Percentiles rank a stretch among this genome's conserved stretches.
phyloP scores from a whole-genome alignment of 2,888 invertebrate genomes.

The Dynastes tityus region DNA sequence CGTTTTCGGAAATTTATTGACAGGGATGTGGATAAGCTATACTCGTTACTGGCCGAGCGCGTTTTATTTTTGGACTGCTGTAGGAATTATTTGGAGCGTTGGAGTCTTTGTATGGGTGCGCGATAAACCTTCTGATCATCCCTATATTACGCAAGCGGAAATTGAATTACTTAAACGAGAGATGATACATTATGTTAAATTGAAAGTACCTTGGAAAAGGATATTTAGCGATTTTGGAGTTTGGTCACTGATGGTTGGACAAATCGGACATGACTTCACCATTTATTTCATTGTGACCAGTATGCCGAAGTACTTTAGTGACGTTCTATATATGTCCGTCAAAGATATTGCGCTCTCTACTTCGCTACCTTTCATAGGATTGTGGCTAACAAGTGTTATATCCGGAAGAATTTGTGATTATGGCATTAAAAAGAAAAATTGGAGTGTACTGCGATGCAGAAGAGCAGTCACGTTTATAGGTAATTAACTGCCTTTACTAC shows the following conservation, averaged over 20 bases:
- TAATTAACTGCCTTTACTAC: not conserved
- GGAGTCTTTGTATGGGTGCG: conserved; percentile 65
- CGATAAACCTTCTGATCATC: conserved; percentile 73
- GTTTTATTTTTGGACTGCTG: conserved; percentile 42
- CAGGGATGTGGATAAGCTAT: conserved; percentile 70
- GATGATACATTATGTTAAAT: conserved; percentile 6
- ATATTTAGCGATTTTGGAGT: conserved; percentile 74
- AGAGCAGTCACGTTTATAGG: conserved; percentile 3
- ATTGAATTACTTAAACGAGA: conserved; percentile 27
- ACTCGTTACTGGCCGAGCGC: conserved; percentile 71
- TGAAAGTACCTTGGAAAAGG: conserved; percentile 46
- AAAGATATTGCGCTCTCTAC: conserved; percentile 77
- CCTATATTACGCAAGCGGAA: conserved; percentile 42
- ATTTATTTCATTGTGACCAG: conserved; percentile 82
- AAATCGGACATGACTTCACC: conserved; percentile 82
- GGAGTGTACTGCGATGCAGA: conserved; percentile 39
- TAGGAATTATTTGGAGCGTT: conserved; percentile 48
- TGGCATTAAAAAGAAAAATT: conserved; percentile 22
- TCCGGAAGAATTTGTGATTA: conserved; percentile 72
- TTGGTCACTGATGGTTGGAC: conserved; percentile 83
- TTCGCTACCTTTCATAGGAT: conserved; percentile 77
- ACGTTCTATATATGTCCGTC: conserved; percentile 78
- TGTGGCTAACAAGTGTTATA: conserved; percentile 78
- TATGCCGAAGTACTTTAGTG: conserved; percentile 80
- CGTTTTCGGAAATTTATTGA: conserved; percentile 73